phyloP scores from a whole-genome alignment of 2,113 vertebrate genomes.

The Pontoporia blainvillei region DNA sequence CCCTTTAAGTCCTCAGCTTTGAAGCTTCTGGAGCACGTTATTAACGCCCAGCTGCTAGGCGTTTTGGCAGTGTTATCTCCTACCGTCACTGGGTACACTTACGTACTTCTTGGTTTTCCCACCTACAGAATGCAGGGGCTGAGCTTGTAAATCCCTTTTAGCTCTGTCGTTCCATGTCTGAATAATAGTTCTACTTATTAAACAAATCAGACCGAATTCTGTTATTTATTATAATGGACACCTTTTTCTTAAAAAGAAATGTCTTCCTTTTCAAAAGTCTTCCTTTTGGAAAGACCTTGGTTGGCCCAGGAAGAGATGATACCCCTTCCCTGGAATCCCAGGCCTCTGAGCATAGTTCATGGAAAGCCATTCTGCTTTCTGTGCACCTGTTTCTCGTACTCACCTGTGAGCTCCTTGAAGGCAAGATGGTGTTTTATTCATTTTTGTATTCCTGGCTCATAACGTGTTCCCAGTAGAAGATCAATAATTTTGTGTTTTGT shows the following conservation, averaged over 20 bases:
- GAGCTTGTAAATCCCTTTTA: not conserved
- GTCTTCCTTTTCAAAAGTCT: not conserved
- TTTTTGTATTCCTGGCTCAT: not conserved
- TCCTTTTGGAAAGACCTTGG: not conserved
- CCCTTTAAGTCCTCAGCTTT: no score
- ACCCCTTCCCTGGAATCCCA: not conserved
- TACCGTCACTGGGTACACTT: rapidly evolving
- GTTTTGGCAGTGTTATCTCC: not conserved
- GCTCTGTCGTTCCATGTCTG: not conserved
- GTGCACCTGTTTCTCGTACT: not conserved
- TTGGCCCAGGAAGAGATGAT: not conserved
- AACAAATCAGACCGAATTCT: not conserved
- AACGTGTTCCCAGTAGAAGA: not conserved
- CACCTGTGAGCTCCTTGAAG: not conserved
- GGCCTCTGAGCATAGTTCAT: not conserved
- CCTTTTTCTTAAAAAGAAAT: not conserved
- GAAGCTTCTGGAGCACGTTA: not conserved
- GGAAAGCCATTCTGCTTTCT: not conserved
- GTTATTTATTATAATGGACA: not conserved
- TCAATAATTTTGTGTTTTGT: not conserved
- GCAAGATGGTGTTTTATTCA: not conserved
- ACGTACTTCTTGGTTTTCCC: not conserved
- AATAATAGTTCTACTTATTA: not conserved
- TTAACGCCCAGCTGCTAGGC: rapidly evolving
- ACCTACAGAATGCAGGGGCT: not conserved